Base-by-base conservation (phyloP, 2,797 vertebrate species). In the Xiphophorus birchmanni region DNA sequence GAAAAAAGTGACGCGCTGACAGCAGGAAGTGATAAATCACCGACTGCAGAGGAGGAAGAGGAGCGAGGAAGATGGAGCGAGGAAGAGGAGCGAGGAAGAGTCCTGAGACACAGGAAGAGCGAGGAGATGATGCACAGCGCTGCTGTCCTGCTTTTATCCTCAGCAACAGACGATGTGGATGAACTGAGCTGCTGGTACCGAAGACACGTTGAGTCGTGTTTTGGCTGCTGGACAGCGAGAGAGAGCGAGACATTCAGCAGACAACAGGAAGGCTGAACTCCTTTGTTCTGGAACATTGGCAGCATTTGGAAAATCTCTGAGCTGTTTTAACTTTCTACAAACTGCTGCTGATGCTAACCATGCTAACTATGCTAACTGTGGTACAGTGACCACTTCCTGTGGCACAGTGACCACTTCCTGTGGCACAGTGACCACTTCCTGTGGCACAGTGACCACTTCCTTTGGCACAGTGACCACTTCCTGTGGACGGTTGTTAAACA, bases 11-110 rank as follows among this genome's bases (percentile, higher is more conserved):
- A 90, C 88, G 58, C 12, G 0, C 52, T 73, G 83, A 82, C 76
- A 77, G 82, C 82, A 74, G 75, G 82, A 86, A 75, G 88, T 84
- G 83, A 90, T 92, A 83, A 90, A 87, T 88, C 47, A 86, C 71
- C 80, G 0, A 71, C 86, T 88, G 88, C 82, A 89, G 88, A 84
- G 78, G 79, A 47, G 80, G 77, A 54, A 5, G 10, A 72, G 50
- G 69, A 76, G 80, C 17, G 44, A 45, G 44, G 44, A 45, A 13
- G 45, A 45, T 0, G 2, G 44, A 44, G 2, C 42, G 10, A 45
- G 44, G 44, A 47, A 47, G 45, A 84, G 76, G 77, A 45, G 80
- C 69, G 48, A 63, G 58, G 58, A 63, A 17, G 58, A 63, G 60
- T 35, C 60, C 60, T 65, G 17, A 60, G 13, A 58, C n/a, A 13